Evolutionary conservation across 1,140 invertebrate species (phyloP).

Genomic region (Tetramorium simillimum): DNA sequence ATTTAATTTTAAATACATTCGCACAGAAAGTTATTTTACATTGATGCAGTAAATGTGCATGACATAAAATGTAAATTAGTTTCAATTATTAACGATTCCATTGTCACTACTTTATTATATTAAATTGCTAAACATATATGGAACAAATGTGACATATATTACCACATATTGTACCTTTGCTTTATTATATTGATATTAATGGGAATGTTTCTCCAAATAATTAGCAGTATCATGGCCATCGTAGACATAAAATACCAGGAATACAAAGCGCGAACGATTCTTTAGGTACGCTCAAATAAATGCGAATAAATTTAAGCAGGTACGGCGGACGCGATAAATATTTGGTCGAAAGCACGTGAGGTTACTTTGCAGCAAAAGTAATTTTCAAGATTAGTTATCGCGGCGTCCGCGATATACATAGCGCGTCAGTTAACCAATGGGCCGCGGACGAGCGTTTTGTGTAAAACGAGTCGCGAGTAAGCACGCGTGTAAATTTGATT

Average conservation of each 20-base stretch:
- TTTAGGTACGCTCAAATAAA: not conserved
- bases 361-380: slow-evolving; percentile 8
- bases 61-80: slow-evolving; percentile 37
- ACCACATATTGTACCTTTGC: not conserved
- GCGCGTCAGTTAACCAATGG: slow-evolving; percentile 18
- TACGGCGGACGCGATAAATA: not conserved
- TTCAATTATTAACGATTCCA: slow-evolving; percentile 29
- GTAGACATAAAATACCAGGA: not conserved
- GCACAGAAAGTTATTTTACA: not conserved
- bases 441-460: not conserved
- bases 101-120: slow-evolving; percentile 33
- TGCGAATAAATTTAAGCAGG: not conserved
- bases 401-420: not conserved
- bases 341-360: not conserved
- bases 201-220: slow-evolving; percentile 10
- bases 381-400: slow-evolving; percentile 5
- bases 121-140: slow-evolving; percentile 22
- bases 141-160: slow-evolving; percentile 18
- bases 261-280: not conserved
- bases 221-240: not conserved
- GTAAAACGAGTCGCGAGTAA: slow-evolving; percentile 40
- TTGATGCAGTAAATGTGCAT: not conserved
- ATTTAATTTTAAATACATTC: slow-evolving; percentile 16
- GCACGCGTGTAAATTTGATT: slow-evolving; percentile 56
- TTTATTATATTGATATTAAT: slow-evolving; percentile 36